phyloP scores from a whole-genome alignment of 2,113 vertebrate genomes.

The Diadophis punctatus region DNA sequence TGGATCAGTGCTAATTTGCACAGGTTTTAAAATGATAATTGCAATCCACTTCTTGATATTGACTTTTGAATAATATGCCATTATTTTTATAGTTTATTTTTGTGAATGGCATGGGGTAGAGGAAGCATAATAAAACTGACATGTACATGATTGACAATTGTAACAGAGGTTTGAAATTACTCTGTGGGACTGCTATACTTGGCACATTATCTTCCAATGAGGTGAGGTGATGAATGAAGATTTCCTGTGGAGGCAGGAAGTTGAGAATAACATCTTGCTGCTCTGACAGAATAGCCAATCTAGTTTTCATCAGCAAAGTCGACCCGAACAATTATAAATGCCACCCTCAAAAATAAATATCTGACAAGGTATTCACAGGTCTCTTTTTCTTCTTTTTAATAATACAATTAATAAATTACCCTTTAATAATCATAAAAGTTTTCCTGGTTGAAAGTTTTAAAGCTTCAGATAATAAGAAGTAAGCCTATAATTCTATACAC shows the following conservation, averaged over 20 bases:
- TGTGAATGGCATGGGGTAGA: not conserved
- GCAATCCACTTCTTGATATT: not conserved
- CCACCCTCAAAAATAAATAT: slow-evolving; percentile 13
- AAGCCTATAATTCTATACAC: not conserved
- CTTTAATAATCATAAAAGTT: not conserved
- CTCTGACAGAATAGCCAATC: slow-evolving; percentile 36
- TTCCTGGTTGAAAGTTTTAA: slow-evolving; percentile 1
- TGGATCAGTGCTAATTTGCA: not conserved
- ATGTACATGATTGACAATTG: not conserved
- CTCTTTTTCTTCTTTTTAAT: not conserved
- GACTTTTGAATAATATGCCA: not conserved
- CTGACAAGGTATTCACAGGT: slow-evolving; percentile 14
- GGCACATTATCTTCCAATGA: slow-evolving; percentile 27
- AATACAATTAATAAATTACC: slow-evolving; percentile 21
- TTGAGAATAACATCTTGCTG: not conserved
- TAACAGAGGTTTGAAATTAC: slow-evolving; percentile 22
- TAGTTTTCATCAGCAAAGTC: slow-evolving; percentile 29
- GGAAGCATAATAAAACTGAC: slow-evolving; percentile 30
- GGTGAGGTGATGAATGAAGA: slow-evolving; percentile 19
- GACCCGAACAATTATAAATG: slow-evolving; percentile 31
- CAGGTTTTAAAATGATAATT: not conserved
- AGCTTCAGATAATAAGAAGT: slow-evolving; percentile 24
- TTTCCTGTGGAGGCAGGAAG: slow-evolving; percentile 3
- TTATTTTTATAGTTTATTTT: slow-evolving; percentile 42
- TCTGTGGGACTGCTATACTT: not conserved